These are phyloP conservation scores for Platichthys stellatus DNA, from an alignment of 2,113 vertebrate genomes.

Conservation along the genomic window DNA sequence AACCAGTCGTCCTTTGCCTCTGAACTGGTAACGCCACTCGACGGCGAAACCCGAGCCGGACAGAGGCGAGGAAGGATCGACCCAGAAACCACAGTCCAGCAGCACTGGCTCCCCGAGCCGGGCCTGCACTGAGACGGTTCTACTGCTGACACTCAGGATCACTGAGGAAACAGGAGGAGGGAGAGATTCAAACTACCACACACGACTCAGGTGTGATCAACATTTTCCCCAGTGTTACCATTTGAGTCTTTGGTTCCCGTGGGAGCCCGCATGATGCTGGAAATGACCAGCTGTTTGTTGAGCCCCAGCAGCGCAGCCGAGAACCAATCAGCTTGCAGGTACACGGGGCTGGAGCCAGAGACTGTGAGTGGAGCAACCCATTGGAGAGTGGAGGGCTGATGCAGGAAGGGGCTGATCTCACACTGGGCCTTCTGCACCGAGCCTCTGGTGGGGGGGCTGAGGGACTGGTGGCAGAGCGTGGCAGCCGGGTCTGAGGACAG, in stretches of 20 bases:
- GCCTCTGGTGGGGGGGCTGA: conserved; percentile 64
- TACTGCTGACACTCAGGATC: conserved; percentile 83
- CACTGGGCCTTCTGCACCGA: conserved; percentile 75
- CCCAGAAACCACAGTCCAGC: conserved; percentile 84
- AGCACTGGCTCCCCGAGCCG: conserved; percentile 77
- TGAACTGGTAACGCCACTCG: conserved; percentile 90
- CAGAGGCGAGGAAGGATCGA: conserved; percentile 67
- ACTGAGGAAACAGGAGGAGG: conserved; percentile 69
- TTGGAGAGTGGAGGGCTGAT: conserved; percentile 77
- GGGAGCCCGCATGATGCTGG: conserved; percentile 72
- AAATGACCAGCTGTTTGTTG: conserved; percentile 65
- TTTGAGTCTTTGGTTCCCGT: conserved; percentile 67
- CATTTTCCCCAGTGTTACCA: conserved; percentile 5
- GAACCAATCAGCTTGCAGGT: conserved; percentile 86
- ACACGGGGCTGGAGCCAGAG: conserved; percentile 76
- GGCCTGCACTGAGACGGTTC: conserved; percentile 64
- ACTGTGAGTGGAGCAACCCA: conserved; percentile 83
- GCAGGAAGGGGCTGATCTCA: conserved; percentile 85
- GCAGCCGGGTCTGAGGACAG: conserved; percentile 79
- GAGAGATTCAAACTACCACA: conserved; percentile 6
- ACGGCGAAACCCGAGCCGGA: conserved; percentile 82
- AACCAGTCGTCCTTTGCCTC: conserved; percentile 84
- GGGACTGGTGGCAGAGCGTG: conserved; percentile 74
- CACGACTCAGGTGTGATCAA: neutral
- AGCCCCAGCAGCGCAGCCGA: conserved; percentile 71